Evolutionary conservation across 1,140 invertebrate genomes (phyloP).

Genomic region (Conus ventricosus): DNA sequence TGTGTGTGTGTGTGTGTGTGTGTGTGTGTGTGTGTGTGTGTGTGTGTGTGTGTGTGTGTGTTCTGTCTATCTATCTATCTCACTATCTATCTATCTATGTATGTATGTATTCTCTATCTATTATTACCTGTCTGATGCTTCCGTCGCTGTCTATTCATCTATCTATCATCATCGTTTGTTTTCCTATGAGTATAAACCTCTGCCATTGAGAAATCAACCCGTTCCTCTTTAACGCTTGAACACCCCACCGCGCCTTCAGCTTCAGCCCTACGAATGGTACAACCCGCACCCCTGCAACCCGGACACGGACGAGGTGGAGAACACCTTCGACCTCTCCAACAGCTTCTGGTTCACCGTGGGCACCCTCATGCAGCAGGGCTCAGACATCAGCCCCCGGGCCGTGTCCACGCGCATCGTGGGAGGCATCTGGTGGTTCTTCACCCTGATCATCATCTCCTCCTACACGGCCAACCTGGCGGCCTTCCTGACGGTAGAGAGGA

Average conservation of each 20-base stretch:
- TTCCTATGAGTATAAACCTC: constrained; percentile 39
- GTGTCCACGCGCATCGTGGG: constrained; percentile 72
- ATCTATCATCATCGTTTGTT: too few species aligned
- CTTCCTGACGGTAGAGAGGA: constrained; percentile 96
- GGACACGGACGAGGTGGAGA: constrained; percentile 80
- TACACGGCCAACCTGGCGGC: constrained; percentile 99
- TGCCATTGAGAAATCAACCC: constrained; percentile 74
- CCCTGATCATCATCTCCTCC: constrained; percentile 97
- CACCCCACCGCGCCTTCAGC: constrained; percentile 51
- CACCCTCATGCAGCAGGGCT: constrained; percentile 75
- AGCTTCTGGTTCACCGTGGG: constrained; percentile 76
- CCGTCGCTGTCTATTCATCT: neutral
- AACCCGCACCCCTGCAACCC: constrained; percentile 79
- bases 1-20: neutral
- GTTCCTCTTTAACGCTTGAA: neutral
- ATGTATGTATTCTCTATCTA: too few species aligned
- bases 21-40: neutral
- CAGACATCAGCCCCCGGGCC: constrained; percentile 71
- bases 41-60: neutral
- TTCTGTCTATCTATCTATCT: too few species aligned
- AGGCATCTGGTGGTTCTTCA: constrained; percentile 99
- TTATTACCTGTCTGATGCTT: too few species aligned
- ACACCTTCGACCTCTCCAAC: constrained; percentile 78
- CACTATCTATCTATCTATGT: too few species aligned
- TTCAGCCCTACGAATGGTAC: constrained; percentile 80